Evolutionary conservation across 2,888 invertebrate genomes (phyloP), one percentile per base, ranked within the genome.

Genomic region (Zaprionus obscuricornis): DNA sequence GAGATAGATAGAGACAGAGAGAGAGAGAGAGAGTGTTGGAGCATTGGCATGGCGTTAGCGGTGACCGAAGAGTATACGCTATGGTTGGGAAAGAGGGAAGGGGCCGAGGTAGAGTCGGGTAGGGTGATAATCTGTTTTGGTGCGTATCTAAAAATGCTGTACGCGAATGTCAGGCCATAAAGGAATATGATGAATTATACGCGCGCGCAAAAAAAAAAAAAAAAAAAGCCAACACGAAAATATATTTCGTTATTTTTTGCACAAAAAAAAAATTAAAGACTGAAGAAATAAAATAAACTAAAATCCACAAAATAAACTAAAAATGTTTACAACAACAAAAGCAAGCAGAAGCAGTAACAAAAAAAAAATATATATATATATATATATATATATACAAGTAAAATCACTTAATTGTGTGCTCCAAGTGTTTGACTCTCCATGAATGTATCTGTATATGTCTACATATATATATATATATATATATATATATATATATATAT

Each of bases 171-270:
- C 77, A 73, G 67, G 47, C 72, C 75, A 78, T 64, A 78, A 65
- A 72, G 67, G 75, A 78, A 74, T 82, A 82, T 78, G 77, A 78
- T 78, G 77, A 78, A 76, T 76, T 76, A 76, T 76, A 60, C 36
- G 77, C 67, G 56, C n/a, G n/a, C n/a, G n/a, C n/a, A 29, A 57
- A 51, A 50, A 54, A 65, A 45, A 49, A 51, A 46, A 13, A 6
- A 29, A 3, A 29, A 8, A 8, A 3, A 58, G n/a, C 26, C 37
- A 6, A 47, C 37, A 13, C n/a, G n/a, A n/a, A n/a, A n/a, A n/a
- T n/a, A n/a, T n/a, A n/a, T n/a, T n/a, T n/a, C n/a, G n/a, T n/a
- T 20, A 42, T 36, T 69, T 74, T 81, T 76, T 58, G 66, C 66
- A 64, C 69, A 76, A 59, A 73, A 79, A 75, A n/a, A n/a, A 24